These are phyloP conservation scores for Lycopodina hypogea DNA, from an alignment of 37 sponge, comb jelly and placozoan genomes.

Conservation along the genomic window DNA sequence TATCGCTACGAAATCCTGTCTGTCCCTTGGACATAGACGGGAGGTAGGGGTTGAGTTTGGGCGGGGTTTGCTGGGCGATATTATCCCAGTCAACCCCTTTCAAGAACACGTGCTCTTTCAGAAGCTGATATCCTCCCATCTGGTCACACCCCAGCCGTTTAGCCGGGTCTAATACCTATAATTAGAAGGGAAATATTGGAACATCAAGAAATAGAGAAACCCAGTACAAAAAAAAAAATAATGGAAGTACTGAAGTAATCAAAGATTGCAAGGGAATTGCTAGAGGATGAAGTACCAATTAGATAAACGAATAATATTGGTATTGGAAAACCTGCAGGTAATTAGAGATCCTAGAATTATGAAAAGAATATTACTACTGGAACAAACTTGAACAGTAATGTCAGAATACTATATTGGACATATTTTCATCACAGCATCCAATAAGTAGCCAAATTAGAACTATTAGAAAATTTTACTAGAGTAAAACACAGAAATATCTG, in stretches of 20 bases:
- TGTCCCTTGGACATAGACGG: conserved; percentile 84
- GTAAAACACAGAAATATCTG: too few species aligned
- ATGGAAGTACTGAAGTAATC: conserved; percentile 1
- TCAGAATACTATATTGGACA: too few species aligned
- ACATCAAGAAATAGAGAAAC: conserved; percentile 17
- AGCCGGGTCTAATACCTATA: conserved; percentile 72
- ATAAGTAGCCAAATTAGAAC: too few species aligned
- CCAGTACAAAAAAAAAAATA: background rate
- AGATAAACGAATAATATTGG: too few species aligned
- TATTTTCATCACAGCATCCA: too few species aligned
- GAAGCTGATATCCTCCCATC: conserved; percentile 78
- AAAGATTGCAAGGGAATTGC: background rate
- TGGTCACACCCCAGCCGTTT: conserved; percentile 80
- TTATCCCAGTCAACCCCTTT: conserved; percentile 81
- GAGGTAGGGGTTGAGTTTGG: conserved; percentile 83
- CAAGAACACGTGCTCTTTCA: conserved; percentile 81
- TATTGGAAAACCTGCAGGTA: too few species aligned
- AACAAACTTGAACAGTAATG: too few species aligned
- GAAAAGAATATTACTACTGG: too few species aligned
- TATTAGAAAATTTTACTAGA: too few species aligned
- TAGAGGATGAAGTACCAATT: too few species aligned
- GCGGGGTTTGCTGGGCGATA: conserved; percentile 67
- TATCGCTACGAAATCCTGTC: conserved; percentile 63
- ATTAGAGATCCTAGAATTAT: too few species aligned
- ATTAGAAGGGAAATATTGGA: conserved; percentile 2